Conservation (phyloP, 2,113 vertebrate species). For the Tenrec ecaudatus region DNA sequence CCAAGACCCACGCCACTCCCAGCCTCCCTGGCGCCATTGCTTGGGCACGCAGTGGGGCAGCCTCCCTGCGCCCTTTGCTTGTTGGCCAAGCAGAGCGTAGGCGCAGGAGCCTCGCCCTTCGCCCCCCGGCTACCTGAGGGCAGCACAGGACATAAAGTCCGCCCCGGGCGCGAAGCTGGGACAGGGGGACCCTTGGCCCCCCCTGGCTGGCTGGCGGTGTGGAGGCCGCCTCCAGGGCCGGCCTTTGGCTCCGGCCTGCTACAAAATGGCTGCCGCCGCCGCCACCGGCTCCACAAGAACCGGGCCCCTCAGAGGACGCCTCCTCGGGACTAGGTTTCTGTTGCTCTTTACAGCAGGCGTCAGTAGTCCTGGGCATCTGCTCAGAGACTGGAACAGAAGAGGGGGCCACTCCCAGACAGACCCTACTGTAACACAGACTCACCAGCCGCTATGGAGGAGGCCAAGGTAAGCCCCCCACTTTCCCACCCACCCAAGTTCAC, state of each 20-base stretch:
- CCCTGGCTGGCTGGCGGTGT: neutral
- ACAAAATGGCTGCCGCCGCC: conserved; percentile 73
- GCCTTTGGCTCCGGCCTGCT: neutral
- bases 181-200: neutral
- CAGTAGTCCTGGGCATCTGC: conserved; percentile 50
- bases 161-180: neutral
- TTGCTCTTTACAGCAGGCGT: conserved; percentile 69
- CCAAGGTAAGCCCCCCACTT: conserved; percentile 63
- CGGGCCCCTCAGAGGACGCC: neutral
- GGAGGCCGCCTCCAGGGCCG: neutral
- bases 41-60: neutral
- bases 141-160: neutral
- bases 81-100: neutral
- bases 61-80: neutral
- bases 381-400: conserved; percentile 56
- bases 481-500: neutral
- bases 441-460: conserved; percentile 55
- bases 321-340: conserved; percentile 18
- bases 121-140: neutral
- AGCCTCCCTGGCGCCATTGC: neutral
- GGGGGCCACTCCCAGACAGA: conserved; percentile 53
- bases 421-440: conserved; percentile 36
- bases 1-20: neutral
- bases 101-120: neutral
- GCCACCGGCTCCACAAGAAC: neutral